Percentiles rank a stretch among this genome's conserved stretches.
These are phyloP conservation scores for Hippasteria phrygiana DNA, from an alignment of 53 echinoderm and acorn worm genomes.

Conservation along the genomic window DNA sequence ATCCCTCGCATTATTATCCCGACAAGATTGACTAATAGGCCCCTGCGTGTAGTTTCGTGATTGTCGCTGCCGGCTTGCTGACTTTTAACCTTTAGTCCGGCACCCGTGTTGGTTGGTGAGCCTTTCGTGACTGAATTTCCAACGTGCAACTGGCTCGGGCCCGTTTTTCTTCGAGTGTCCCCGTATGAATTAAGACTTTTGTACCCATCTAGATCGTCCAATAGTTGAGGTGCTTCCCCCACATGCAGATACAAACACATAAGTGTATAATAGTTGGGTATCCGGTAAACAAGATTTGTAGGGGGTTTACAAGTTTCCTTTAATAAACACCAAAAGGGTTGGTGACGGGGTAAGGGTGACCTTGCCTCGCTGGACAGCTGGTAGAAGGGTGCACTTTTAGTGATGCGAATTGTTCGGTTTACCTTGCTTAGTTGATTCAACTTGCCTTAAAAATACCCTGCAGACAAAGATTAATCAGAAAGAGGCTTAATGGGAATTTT, in stretches of 20 bases:
- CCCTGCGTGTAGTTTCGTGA: not conserved
- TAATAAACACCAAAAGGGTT: slow-evolving; percentile 13
- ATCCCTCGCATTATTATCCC: slow-evolving; percentile 18
- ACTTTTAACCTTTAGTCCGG: slow-evolving; percentile 54
- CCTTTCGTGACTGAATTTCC: not conserved
- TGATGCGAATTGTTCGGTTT: not conserved
- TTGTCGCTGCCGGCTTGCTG: not conserved
- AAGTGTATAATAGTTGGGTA: not conserved
- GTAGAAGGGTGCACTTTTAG: not conserved
- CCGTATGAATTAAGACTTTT: slow-evolving; percentile 46
- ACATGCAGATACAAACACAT: not conserved
- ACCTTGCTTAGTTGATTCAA: no score
- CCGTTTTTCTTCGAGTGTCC: not conserved
- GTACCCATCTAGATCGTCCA: slow-evolving; percentile 27
- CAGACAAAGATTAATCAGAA: not conserved
- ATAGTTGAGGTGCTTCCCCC: slow-evolving; percentile 30
- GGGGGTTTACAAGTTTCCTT: not conserved
- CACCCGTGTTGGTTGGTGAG: not conserved
- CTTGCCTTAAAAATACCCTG: no score
- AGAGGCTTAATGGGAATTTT: not conserved
- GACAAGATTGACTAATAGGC: slow-evolving; percentile 62
- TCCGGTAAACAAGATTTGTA: slow-evolving; percentile 17
- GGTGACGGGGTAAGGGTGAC: not conserved
- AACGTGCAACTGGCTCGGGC: not conserved
- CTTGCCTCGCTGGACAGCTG: not conserved